Evolutionary conservation across 2,113 vertebrate species (phyloP).

Genomic region (Columba janthina): DNA sequence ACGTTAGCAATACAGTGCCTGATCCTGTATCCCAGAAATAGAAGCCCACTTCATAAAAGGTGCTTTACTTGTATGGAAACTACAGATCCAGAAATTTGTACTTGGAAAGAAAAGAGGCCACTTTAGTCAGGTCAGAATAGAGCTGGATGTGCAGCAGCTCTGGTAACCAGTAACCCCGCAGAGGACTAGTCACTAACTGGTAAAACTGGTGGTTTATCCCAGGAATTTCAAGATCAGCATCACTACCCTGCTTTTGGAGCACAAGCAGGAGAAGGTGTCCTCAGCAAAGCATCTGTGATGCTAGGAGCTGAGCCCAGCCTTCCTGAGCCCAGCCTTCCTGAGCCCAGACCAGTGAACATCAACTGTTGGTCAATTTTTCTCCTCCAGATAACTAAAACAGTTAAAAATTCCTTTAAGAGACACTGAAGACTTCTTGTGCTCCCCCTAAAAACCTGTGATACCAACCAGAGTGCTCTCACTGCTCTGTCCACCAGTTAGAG

Average conservation of each 20-base stretch:
- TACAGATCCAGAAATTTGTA: background rate
- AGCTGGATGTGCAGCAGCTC: background rate
- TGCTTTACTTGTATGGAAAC: background rate
- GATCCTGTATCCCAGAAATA: conserved; percentile 29
- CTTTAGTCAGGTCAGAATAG: background rate
- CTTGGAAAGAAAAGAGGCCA: background rate
- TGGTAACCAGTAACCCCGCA: background rate
- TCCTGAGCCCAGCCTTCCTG: background rate
- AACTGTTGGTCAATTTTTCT: background rate
- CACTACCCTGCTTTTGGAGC: background rate
- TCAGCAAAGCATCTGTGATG: background rate
- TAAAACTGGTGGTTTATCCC: background rate
- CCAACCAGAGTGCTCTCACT: background rate
- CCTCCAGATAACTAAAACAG: background rate
- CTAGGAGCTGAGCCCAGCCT: background rate
- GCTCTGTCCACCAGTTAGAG: background rate
- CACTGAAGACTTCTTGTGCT: background rate
- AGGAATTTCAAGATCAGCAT: background rate
- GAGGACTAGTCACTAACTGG: background rate
- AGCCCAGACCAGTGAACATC: background rate
- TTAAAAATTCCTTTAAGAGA: background rate
- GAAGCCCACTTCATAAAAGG: background rate
- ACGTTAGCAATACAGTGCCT: conserved; percentile 22
- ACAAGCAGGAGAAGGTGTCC: background rate
- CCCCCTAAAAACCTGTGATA: background rate